Evolutionary conservation across 1,140 invertebrate genomes (phyloP), one percentile per base, ranked within the genome.

Genomic region (Rhopalosiphum maidis): DNA sequence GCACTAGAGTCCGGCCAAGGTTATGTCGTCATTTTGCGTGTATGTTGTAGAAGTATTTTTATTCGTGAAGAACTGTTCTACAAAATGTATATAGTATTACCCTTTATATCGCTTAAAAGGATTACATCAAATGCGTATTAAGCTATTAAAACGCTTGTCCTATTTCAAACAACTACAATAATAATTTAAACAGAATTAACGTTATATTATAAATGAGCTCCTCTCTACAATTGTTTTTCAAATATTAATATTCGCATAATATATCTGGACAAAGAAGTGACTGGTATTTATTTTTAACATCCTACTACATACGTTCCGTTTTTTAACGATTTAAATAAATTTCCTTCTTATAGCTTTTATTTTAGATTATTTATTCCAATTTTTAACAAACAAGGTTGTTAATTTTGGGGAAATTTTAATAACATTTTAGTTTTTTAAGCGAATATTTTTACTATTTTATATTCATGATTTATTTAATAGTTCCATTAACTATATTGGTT

Each of bases 101-200:
- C n/a, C 41, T 88, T 87, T 46, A 87, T 35, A 48, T 88, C 51
- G 23, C 25, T n/a, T 51, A 35, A 87, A 87, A 35, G 43, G 86
- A 87, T 87, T 87, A 87, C 43, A 43, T 88, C 41, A 23, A 86
- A 51, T n/a, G 8, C 60, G 60, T 77, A n/a, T 77, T 88, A 88
- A 51, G 7, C 46, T 54, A 88, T 88, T 87, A 87, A n/a, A 88
- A 88, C 46, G n/a, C 30, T 88, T 88, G n/a, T 48, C 51, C 46
- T 88, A 21, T n/a, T 88, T 88, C 18, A 88, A 88, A 54, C 21
- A 88, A 51, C 48, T n/a, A 88, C 18, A 88, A 88, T 7, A 8
- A 88, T n/a, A 54, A 88, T 88, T 88, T 88, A 87, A 87, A 37
- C 9, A 83, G 82, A 83, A 77, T 83, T 83, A 41, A 41, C 82